Evolutionary conservation across 2,113 vertebrate species (phyloP), one percentile per base, ranked within the genome.

Genomic region (Lamprotornis superbus): DNA sequence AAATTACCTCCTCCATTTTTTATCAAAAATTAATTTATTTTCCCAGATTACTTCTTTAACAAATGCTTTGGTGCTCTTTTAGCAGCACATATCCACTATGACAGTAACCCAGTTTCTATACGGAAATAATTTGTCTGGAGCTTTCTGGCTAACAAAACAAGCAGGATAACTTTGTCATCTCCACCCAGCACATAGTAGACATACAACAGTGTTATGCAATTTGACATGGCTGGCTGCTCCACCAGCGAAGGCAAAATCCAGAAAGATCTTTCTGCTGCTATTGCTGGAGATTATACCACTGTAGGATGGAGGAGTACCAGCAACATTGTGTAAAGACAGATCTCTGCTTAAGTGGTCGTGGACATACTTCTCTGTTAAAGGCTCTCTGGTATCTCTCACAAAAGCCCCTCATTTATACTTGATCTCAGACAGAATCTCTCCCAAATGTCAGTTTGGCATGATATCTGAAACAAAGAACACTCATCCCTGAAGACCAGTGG

Each of bases 191-290:
- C 79, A 73, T 0, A 69, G 64, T 44, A 89, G 82, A 89, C n/a
- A 24, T 74, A 75, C 55, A 95, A 64, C 68, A 90, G 47, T 3
- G 5, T 95, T 87, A 57, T 13, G 81, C 86, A 87, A 73, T 87
- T 70, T 74, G 79, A 91, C 79, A 63, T 53, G 61, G 59, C 81
- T 97, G 87, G 56, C 74, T 89, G 84, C 70, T 91, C 71, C 69
- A 91, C 59, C 71, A 90, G 64, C 0, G 0, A 93, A 86, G 40
- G 40, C 65, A 60, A 87, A 93, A 89, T 12, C 69, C 68, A n/a
- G 69, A 64, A 70, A 47, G 68, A 78, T 63, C 64, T 35, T 88
- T 81, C 64, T 75, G 47, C 56, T 90, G 53, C 55, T 85, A 33
- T 63, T 74, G 37, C 31, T 46, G 37, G 50, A 73, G 61, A 61